phyloP scores from a whole-genome alignment of 1,140 invertebrate species.

The Heliconius melpomene region DNA sequence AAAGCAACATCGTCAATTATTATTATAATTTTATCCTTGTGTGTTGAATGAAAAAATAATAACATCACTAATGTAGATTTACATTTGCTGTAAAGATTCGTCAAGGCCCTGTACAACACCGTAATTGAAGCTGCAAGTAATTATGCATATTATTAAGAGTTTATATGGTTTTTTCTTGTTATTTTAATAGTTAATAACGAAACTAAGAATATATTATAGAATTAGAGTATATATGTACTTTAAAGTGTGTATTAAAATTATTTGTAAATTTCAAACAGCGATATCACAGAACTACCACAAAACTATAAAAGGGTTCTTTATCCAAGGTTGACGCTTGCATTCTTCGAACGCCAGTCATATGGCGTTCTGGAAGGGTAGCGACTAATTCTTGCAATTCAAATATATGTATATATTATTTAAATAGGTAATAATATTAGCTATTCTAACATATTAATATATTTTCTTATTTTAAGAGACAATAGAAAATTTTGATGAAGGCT shows the following conservation, averaged over 20 bases:
- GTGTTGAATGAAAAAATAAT: conserved; percentile 16
- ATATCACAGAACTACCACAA: not conserved
- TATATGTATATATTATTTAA: too few species aligned
- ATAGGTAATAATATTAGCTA: too few species aligned
- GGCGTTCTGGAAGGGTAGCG: conserved; percentile 33
- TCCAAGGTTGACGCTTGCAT: conserved; percentile 40
- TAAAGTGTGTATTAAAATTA: not conserved
- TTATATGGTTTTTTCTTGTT: not conserved
- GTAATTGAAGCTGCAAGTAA: conserved; percentile 3
- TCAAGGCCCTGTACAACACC: conserved; percentile 20
- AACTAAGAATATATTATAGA: not conserved
- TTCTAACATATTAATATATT: not conserved
- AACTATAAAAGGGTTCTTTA: conserved; percentile 9
- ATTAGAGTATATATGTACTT: not conserved
- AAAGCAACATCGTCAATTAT: not conserved
- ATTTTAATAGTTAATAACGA: not conserved
- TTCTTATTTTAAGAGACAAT: not conserved
- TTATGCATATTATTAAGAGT: not conserved
- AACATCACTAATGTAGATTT: conserved; percentile 6
- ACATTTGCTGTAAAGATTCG: conserved; percentile 15
- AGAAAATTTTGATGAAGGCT: too few species aligned
- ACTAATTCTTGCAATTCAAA: conserved; percentile 36
- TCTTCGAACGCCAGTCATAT: conserved; percentile 43
- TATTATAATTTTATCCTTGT: conserved; percentile 15
- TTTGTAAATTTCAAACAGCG: not conserved